Percentiles rank a stretch among this genome's conserved stretches.
Evolutionary conservation across 2,888 invertebrate genomes (phyloP).

Genomic region (Dinocampus coccinellae): DNA sequence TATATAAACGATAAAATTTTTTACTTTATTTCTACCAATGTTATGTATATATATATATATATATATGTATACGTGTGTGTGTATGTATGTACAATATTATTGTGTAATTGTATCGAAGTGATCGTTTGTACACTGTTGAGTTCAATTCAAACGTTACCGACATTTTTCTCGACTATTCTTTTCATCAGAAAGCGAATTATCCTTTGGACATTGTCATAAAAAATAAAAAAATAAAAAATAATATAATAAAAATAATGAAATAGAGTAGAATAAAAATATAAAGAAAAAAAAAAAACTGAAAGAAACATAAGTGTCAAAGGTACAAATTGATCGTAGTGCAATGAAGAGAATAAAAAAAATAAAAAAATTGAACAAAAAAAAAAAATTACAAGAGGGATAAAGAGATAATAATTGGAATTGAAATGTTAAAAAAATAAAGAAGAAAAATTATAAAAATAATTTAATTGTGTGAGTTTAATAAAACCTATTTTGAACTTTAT

Average conservation of each 20-base stretch:
- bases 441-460: background rate
- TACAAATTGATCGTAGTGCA: background rate
- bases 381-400: too few relatives aligned
- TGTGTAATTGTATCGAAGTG: slow-evolving; percentile 28
- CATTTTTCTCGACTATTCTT: background rate
- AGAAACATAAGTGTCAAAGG: background rate
- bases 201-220: background rate
- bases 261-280: too few relatives aligned
- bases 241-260: too few relatives aligned
- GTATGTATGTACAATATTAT: background rate
- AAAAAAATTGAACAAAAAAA: too few relatives aligned
- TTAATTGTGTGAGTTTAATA: background rate
- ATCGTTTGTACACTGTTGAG: slow-evolving; percentile 10
- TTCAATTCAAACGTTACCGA: slow-evolving; percentile 25
- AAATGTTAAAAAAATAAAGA: background rate
- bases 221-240: background rate
- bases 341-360: background rate
- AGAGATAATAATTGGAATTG: background rate
- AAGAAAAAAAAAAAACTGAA: background rate
- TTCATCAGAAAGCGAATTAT: slow-evolving; percentile 16
- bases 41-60: background rate
- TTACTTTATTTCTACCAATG: background rate
- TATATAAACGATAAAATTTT: background rate
- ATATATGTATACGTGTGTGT: background rate
- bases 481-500: background rate